Conservation (phyloP, 2,888 invertebrate genomes). For the Patella caerulea region DNA sequence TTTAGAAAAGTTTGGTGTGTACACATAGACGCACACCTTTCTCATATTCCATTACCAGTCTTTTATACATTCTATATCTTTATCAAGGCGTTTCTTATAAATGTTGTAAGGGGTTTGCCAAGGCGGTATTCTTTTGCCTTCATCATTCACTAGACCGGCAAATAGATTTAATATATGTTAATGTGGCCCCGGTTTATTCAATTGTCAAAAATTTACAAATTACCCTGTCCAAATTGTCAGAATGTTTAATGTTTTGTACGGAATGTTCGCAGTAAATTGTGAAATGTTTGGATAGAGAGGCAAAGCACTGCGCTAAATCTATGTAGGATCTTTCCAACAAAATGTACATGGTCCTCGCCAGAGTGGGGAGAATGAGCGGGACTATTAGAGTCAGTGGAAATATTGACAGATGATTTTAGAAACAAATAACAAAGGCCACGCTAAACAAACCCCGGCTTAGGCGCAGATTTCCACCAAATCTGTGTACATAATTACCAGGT, state of each 20-base stretch:
- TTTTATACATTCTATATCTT: too few species aligned
- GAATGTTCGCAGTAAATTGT: conserved; percentile 16
- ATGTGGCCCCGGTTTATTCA: background rate
- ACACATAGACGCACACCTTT: too few species aligned
- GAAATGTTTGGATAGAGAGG: conserved; percentile 19
- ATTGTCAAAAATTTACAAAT: conserved; percentile 7
- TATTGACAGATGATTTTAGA: conserved; percentile 10
- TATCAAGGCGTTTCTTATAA: too few species aligned
- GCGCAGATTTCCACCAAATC: conserved; percentile 1
- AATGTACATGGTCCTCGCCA: background rate
- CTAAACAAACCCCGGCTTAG: conserved; percentile 2
- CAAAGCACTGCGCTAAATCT: background rate
- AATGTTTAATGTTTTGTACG: conserved; percentile 24
- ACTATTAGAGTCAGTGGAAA: background rate
- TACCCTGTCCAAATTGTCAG: conserved; percentile 3
- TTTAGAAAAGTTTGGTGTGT: too few species aligned
- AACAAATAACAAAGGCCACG: conserved; percentile 8
- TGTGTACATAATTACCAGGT: background rate
- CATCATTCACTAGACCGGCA: too few species aligned
- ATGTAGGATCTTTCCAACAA: background rate
- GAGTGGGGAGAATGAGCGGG: background rate
- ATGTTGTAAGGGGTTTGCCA: background rate
- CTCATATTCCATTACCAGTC: too few species aligned
- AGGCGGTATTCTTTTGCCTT: background rate
- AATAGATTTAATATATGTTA: too few species aligned